Conservation (phyloP, 1,140 invertebrate genomes). For the Grapholita molesta region DNA sequence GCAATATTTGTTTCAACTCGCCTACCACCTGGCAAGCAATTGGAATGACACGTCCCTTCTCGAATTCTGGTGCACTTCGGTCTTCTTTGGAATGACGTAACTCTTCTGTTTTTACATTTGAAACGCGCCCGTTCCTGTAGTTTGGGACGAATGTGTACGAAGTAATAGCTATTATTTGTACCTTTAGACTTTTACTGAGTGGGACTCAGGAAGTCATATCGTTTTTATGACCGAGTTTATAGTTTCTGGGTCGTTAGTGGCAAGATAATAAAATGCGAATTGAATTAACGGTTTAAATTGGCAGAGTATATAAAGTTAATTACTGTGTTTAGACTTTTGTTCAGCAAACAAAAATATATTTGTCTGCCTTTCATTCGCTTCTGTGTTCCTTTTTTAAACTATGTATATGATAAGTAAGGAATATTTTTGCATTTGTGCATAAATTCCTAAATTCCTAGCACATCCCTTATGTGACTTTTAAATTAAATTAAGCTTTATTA, state of each 20-base stretch:
- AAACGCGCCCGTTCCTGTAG: not conserved
- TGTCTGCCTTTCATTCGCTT: not conserved
- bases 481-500: too few relatives aligned
- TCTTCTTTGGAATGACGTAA: not conserved
- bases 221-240: not conserved
- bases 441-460: too few relatives aligned
- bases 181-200: not conserved
- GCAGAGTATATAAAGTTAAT: not conserved
- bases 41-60: not conserved
- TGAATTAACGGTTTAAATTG: not conserved
- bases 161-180: not conserved
- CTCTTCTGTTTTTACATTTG: not conserved
- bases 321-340: not conserved
- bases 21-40: not conserved
- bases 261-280: not conserved
- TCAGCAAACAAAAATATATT: not conserved
- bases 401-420: too few relatives aligned
- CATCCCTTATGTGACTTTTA: too few relatives aligned
- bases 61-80: not conserved
- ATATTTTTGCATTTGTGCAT: too few relatives aligned
- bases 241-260: not conserved
- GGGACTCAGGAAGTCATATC: not conserved
- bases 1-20: too few relatives aligned
- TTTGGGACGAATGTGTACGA: not conserved
- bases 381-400: too few relatives aligned